Evolutionary conservation across 2,888 invertebrate genomes (phyloP).

Genomic region (Urechis unicinctus): DNA sequence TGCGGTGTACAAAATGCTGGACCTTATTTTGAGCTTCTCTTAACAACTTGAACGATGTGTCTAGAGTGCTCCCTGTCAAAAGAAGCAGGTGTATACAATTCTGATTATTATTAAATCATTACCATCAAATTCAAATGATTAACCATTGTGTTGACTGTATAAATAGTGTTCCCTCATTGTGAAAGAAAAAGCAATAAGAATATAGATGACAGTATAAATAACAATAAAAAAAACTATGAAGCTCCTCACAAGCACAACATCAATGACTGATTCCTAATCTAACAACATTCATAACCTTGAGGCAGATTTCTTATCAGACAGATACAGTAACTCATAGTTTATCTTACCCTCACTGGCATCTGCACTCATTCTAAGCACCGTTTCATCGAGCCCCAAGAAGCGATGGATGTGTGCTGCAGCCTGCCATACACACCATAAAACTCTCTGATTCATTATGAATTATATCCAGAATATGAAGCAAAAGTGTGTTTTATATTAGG

Average conservation of each 20-base stretch:
- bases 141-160: too few relatives aligned
- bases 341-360: conserved; percentile 67
- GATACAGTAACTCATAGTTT: conserved; percentile 7
- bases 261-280: too few relatives aligned
- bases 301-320: too few relatives aligned
- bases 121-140: neutral
- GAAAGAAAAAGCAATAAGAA: too few relatives aligned
- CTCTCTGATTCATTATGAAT: neutral
- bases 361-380: conserved; percentile 68
- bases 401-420: conserved; percentile 93
- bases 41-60: conserved; percentile 66
- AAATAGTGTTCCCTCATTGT: too few relatives aligned
- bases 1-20: conserved; percentile 63
- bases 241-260: too few relatives aligned
- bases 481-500: too few relatives aligned
- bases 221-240: too few relatives aligned
- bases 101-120: neutral
- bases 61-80: conserved; percentile 60
- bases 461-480: too few relatives aligned
- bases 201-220: too few relatives aligned
- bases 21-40: conserved; percentile 72
- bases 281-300: too few relatives aligned
- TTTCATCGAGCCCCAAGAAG: conserved; percentile 87
- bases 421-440: conserved; percentile 24
- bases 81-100: neutral